Evolutionary conservation across 1,140 invertebrate genomes (phyloP).

Genomic region (Gonatopus flavifemur): DNA sequence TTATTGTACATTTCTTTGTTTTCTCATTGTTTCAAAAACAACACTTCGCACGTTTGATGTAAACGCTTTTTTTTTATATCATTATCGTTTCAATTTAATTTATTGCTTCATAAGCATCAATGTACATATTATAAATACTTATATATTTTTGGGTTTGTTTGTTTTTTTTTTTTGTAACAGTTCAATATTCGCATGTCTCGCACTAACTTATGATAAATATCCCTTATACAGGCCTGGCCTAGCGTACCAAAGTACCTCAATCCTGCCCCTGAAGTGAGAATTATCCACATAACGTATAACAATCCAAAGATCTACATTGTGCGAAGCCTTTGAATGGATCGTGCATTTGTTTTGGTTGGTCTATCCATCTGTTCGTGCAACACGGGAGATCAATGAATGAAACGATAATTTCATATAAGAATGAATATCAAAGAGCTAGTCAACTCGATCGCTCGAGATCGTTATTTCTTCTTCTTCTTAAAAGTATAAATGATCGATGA

Average conservation of each 20-base stretch:
- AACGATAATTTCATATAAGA: no score
- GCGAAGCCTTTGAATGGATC: no score
- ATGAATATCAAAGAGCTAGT: no score
- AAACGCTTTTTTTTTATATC: constrained; percentile 36
- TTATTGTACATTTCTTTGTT: no score
- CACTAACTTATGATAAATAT: constrained; percentile 44
- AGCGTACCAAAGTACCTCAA: constrained; percentile 56
- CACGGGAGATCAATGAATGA: no score
- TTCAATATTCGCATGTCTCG: constrained; percentile 53
- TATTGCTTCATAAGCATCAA: constrained; percentile 11
- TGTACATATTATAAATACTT: constrained; percentile 18
- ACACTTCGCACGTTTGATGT: constrained; percentile 21
- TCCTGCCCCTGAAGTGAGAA: constrained; percentile 20
- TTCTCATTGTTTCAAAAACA: no score
- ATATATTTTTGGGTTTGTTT: constrained; percentile 27
- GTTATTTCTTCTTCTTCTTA: constrained; percentile 2
- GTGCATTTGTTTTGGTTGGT: no score
- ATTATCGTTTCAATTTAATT: constrained; percentile 39
- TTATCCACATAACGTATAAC: constrained; percentile 14
- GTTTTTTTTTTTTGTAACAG: constrained; percentile 37
- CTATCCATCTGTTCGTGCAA: no score
- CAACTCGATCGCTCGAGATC: no score
- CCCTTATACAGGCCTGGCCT: constrained; percentile 51
- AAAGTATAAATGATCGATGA: neutral
- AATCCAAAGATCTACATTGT: constrained; percentile 49